Evolutionary conservation across 2,888 invertebrate genomes (phyloP), one percentile per base, ranked within the genome.

Genomic region (Lepidocyrtoides sp.): DNA sequence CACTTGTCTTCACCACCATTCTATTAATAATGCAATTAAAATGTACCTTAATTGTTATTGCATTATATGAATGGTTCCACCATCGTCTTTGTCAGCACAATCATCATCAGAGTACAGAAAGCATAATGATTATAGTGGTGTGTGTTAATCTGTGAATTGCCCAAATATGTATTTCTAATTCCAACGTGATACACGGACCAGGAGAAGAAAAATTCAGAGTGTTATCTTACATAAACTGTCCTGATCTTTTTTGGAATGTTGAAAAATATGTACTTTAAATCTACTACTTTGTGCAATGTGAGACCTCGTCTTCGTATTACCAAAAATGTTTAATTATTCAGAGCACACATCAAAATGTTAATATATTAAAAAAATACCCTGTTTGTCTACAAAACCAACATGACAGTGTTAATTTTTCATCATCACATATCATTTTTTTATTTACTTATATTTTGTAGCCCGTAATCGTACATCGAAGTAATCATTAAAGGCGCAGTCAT

Each of bases 101-200:
- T n/a, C n/a, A n/a, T n/a, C n/a, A n/a, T n/a, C n/a, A n/a, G n/a
- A n/a, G n/a, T n/a, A n/a, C n/a, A n/a, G n/a, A n/a, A n/a, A n/a
- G n/a, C n/a, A n/a, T n/a, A n/a, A n/a, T n/a, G n/a, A n/a, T n/a
- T n/a, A n/a, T n/a, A n/a, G 41, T 72, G 75, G 72, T 75, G 75
- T 41, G 3, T 44, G 8, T 14, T 48, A 48, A 44, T 44, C 72
- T 72, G 69, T 69, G 69, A 36, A 69, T 69, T 7, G 17, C 72
- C 41, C 32, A 29, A 26, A 60, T 60, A 54, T n/a, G 44, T 41
- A 20, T 72, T 20, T 72, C 17, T 44, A 5, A 72, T 75, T 75
- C 48, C 48, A 75, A 48, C 44, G 75, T 75, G 75, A 75, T 75
- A 75, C 26, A 75, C 44, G 75, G 75, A 75, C 75, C 75, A 75